Percentiles rank a stretch among this genome's conserved stretches.
These are phyloP conservation scores for Epinephelus malabaricus DNA, from an alignment of 2,797 vertebrate genomes.

Conservation along the genomic window DNA sequence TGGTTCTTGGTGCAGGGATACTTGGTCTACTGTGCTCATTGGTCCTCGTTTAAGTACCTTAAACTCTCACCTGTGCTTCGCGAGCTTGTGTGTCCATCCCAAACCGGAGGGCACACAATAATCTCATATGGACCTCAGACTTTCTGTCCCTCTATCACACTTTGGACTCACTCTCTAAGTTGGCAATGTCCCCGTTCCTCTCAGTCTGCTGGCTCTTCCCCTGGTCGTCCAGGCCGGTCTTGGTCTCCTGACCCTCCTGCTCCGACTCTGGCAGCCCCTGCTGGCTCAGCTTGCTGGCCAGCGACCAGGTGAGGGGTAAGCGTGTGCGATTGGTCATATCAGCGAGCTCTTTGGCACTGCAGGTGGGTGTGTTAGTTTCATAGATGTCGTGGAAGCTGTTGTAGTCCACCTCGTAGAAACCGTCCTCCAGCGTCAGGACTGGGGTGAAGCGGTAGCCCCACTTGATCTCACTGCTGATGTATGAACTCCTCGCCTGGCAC, in stretches of 20 bases:
- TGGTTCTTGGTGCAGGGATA: constrained; percentile 64
- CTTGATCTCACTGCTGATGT: constrained; percentile 95
- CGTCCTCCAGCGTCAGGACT: constrained; percentile 96
- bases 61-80: constrained; percentile 31
- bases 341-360: constrained; percentile 94
- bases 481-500: constrained; percentile 97
- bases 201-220: constrained; percentile 88
- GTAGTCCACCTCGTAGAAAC: constrained; percentile 99
- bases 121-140: constrained; percentile 35
- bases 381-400: constrained; percentile 99
- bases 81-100: constrained; percentile 15
- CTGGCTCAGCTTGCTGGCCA: constrained; percentile 95
- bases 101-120: constrained; percentile 3
- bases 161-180: constrained; percentile 96
- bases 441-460: constrained; percentile 99
- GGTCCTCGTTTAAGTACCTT: constrained; percentile 56
- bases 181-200: constrained; percentile 95
- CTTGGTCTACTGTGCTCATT: constrained; percentile 72
- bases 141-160: constrained; percentile 65
- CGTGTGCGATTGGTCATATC: constrained; percentile 89
- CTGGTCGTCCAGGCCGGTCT: constrained; percentile 82
- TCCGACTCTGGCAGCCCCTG: constrained; percentile 90
- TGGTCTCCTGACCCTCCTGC: constrained; percentile 81
- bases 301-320: constrained; percentile 95
- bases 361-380: constrained; percentile 95